Conservation (phyloP, 2,888 invertebrate species). For the Drosophila buzzatii region DNA sequence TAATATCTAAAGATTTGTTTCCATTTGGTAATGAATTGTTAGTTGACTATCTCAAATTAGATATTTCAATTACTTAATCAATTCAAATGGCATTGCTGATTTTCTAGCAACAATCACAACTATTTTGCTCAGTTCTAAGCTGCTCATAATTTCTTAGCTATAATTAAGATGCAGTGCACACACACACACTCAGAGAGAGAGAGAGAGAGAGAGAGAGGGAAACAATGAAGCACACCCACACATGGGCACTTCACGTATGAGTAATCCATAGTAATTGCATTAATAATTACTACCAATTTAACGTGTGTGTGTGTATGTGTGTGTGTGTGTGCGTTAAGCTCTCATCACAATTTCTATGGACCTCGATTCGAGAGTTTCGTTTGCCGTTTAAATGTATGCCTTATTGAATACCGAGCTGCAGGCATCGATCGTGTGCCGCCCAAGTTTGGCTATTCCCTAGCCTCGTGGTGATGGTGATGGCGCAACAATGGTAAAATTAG, state of each 20-base stretch:
- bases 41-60: background rate
- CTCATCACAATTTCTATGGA: conserved; percentile 9
- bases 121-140: background rate
- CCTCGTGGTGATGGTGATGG: background rate
- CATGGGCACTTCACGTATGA: background rate
- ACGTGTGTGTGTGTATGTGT: background rate
- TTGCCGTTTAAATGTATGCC: background rate
- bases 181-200: background rate
- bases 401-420: background rate
- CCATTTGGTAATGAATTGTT: background rate
- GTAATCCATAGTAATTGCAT: conserved; percentile 22
- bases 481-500: conserved; percentile 71
- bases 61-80: background rate
- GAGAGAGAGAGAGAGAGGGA: background rate
- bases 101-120: background rate
- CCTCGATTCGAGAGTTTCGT: background rate
- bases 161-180: conserved; percentile 1
- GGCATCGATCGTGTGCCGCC: conserved; percentile 18
- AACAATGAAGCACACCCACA: background rate
- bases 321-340: conserved; percentile 2
- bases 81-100: background rate
- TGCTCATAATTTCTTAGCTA: conserved; percentile 6
- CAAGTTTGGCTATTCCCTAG: conserved; percentile 16
- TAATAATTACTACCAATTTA: conserved; percentile 27
- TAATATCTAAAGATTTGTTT: too few relatives aligned